Percentiles rank a stretch among this genome's conserved stretches.
Conservation (phyloP, 2,113 vertebrate species). For the Crotophaga sulcirostris region DNA sequence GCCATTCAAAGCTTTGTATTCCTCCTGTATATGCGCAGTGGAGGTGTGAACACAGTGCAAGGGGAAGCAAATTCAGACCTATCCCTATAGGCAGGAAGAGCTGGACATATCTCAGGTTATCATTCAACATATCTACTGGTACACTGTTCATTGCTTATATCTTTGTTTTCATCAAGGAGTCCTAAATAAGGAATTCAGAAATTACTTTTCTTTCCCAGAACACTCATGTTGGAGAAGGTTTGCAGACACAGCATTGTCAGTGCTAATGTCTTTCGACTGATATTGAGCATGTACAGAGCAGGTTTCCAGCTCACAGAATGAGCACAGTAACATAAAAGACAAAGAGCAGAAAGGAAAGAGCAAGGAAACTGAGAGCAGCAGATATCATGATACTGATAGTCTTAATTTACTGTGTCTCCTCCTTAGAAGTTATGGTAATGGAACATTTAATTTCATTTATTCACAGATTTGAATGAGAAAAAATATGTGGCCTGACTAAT, state of each 20-base stretch:
- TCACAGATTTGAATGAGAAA: background rate
- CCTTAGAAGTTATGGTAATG: background rate
- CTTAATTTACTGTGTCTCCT: background rate
- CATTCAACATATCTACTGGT: background rate
- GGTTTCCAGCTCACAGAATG: background rate
- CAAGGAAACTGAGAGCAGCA: background rate
- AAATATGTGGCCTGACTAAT: background rate
- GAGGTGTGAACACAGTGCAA: background rate
- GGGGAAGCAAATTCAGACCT: background rate
- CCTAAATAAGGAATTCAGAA: background rate
- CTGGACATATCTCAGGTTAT: background rate
- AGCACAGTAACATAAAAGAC: background rate
- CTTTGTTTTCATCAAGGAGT: background rate
- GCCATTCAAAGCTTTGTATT: background rate
- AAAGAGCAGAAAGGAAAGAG: background rate
- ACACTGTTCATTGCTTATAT: background rate
- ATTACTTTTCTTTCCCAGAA: background rate
- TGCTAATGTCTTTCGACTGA: background rate
- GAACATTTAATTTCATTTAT: background rate
- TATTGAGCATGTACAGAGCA: background rate
- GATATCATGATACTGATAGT: background rate
- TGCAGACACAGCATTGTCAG: background rate
- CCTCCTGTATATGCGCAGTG: rapidly evolving
- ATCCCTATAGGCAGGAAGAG: background rate
- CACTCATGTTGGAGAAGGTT: background rate